Percentiles rank a stretch among this genome's conserved stretches.
These are phyloP conservation scores for Halictus rubicundus DNA, from an alignment of 1,140 invertebrate genomes.

Conservation along the genomic window DNA sequence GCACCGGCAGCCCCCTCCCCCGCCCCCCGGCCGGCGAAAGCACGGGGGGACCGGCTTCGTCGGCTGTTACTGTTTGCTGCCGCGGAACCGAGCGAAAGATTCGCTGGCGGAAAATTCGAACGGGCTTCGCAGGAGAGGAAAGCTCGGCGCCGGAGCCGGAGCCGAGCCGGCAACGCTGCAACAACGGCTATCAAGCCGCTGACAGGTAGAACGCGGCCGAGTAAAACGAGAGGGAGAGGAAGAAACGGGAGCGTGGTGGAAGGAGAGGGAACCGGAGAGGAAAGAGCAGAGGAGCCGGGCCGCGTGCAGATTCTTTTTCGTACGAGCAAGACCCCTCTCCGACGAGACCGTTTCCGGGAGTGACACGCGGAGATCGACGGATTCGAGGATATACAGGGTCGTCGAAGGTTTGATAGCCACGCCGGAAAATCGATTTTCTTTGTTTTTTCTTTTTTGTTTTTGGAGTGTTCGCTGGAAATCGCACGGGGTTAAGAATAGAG, in stretches of 20 bases:
- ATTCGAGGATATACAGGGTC: background rate
- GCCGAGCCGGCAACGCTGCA: constrained; percentile 17
- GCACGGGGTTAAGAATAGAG: too few species aligned
- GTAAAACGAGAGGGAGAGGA: background rate
- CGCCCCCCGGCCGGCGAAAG: background rate
- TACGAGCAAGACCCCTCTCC: background rate
- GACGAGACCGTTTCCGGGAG: background rate
- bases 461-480: too few species aligned
- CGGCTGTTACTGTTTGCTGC: background rate
- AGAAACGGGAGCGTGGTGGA: background rate
- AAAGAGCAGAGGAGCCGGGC: background rate
- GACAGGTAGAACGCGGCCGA: constrained; percentile 46
- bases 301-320: constrained; percentile 25
- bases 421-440: too few species aligned
- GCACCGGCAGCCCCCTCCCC: constrained; percentile 2
- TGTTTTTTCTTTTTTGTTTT: too few species aligned
- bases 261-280: background rate
- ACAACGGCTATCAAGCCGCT: constrained; percentile 5
- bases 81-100: too few species aligned
- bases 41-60: background rate
- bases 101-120: constrained; percentile 50
- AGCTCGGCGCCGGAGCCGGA: background rate
- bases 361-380: constrained; percentile 35
- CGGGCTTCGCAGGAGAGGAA: background rate
- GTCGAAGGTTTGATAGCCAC: too few species aligned